Evolutionary conservation across 2,797 vertebrate species (phyloP), one percentile per base, ranked within the genome.

Genomic region (Sphaeramia orbicularis): DNA sequence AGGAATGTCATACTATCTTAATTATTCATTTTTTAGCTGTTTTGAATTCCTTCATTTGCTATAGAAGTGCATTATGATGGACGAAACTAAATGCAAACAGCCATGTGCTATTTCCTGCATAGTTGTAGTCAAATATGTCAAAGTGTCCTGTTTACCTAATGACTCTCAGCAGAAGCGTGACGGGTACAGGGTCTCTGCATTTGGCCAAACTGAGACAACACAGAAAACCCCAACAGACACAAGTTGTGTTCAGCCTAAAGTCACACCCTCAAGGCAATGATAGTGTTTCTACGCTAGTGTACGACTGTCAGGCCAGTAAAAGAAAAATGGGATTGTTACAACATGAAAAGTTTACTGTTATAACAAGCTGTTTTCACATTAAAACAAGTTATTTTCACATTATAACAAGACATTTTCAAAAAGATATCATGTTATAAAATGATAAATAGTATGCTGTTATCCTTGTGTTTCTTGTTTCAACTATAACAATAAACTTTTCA

Each of bases 21-120:
- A n/a, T 27, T 71, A 53, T 56, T 56, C 30, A 14, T 4, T 38
- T 65, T 37, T 37, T 35, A 19, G 41, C 65, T 12, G 64, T 43
- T 45, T 41, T 10, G 4, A 56, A 47, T 50, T 76, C 67, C 74
- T 80, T 82, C 61, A 73, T 76, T 70, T 53, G 61, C 64, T 65
- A 41, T 32, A 51, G 49, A 77, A 48, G 69, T 57, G 72, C 49
- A 40, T 35, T 7, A 52, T 51, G 59, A 42, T 19, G 6, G 11
- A 0, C 4, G 19, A 53, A 44, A 48, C 37, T 35, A 32, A 47
- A 51, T 14, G 44, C 21, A 48, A 58, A 55, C 49, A 78, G 74
- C 71, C 30, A 0, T 36, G 71, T 71, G 69, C 76, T 60, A 12
- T 63, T 68, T 76, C 85, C 84, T 90, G 90, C 88, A 91, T 89